Conservation (phyloP, 2,888 invertebrate species). For the Gastrophysa polygoni region DNA sequence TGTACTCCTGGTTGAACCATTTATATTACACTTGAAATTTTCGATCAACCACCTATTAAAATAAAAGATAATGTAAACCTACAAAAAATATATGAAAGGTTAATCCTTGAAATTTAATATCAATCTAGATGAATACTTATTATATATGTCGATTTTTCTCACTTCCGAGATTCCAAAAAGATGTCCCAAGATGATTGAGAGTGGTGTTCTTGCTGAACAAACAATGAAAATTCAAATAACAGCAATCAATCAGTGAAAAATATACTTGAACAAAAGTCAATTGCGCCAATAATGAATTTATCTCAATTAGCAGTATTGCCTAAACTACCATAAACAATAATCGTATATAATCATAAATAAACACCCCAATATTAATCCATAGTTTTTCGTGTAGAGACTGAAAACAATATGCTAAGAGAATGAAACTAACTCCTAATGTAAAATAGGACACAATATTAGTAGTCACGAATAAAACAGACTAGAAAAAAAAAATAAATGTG, state of each 20-base stretch:
- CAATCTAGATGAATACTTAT: too few relatives aligned
- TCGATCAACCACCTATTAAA: slow-evolving; percentile 23
- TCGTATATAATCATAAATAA: slow-evolving; percentile 1
- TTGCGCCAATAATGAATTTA: neutral
- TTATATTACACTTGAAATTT: slow-evolving; percentile 17
- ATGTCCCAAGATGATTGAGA: too few relatives aligned
- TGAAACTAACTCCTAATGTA: slow-evolving; percentile 4
- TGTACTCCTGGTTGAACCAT: too few relatives aligned
- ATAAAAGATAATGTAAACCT: slow-evolving; percentile 20
- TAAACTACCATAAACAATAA: neutral
- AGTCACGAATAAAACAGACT: slow-evolving; percentile 32
- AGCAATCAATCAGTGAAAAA: neutral
- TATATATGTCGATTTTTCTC: too few relatives aligned
- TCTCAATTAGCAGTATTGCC: neutral
- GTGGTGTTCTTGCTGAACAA: neutral
- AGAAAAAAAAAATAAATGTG: slow-evolving; percentile 27
- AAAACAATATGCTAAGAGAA: neutral
- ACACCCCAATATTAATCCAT: neutral
- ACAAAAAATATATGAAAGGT: slow-evolving; percentile 14
- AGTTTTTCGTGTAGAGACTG: neutral
- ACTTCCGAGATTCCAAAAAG: too few relatives aligned
- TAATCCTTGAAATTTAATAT: neutral
- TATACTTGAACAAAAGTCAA: neutral
- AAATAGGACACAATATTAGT: slow-evolving; percentile 16
- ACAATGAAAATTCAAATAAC: neutral